Base-by-base conservation (phyloP, 2,797 vertebrate species). In the Syndactyla subalaris region DNA sequence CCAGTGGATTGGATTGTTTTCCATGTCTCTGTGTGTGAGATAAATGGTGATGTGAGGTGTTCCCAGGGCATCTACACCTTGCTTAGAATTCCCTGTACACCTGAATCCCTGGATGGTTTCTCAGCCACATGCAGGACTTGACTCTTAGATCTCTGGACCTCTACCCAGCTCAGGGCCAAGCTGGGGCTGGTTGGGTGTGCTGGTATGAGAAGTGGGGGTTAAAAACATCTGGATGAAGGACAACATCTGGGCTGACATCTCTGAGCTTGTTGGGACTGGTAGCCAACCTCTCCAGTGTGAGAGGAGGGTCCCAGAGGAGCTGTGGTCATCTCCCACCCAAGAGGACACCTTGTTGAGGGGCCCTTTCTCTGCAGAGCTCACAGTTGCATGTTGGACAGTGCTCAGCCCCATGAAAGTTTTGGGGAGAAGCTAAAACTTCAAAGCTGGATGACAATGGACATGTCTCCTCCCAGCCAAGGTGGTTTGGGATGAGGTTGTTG, bases 181-280 rank as follows among this genome's bases (percentile, higher is more conserved):
- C 58, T 57, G 32, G 48, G 41, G 45, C 34, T 21, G n/a, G 15
- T 4, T 65, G 62, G 34, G 14, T 43, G 41, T 61, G 20, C 46
- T 81, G 51, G n/a, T 5, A 7, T 27, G 36, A 59, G 58, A 55
- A 41, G 22, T 5, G 43, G 38, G 10, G 11, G 22, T n/a, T 84
- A 59, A 43, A 49, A 46, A 62, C 32, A 15, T 32, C 52, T 9
- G 23, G 21, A 49, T 55, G 51, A 41, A 63, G 46, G 77, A 9
- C 29, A 48, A 54, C 12, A 24, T 26, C 52, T 2, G 12, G 38
- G 24, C 34, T 89, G 55, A 32, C 30, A 22, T 19, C 49, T 54
- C 30, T 46, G 68, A 68, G 30, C 59, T 58, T 0, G 0, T 3
- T 45, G 48, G 36, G 30, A 24, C 34, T 0, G 1, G n/a, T 11